Base-by-base conservation (phyloP, 2,888 invertebrate species). In the Tetanocera ferruginea region DNA sequence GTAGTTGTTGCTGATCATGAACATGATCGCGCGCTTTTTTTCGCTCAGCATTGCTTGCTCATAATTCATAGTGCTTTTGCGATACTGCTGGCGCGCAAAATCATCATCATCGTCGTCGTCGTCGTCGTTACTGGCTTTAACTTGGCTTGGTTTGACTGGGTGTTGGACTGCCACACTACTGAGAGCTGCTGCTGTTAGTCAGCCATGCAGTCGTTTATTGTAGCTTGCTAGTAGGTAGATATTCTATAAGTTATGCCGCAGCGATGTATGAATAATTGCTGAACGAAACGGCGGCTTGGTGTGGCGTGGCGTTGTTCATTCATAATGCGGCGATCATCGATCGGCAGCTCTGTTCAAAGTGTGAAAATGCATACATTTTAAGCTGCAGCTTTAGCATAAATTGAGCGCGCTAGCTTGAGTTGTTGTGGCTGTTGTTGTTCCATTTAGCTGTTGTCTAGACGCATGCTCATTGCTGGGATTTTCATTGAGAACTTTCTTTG, bases 241-340 rank as follows among this genome's bases (percentile, higher is more conserved):
- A n/a, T 25, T 25, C 69, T 49, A 25, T 69, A 43, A 69, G 23
- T 37, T 25, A 25, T 62, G 69, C 64, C 43, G 62, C 43, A 43
- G 69, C 51, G 49, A 51, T 74, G 74, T 74, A 43, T 74, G 74
- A 74, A 64, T 74, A 74, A 74, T 64, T 64, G 64, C 62, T 19
- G 19, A 72, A 37, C 43, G 57, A 57, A 72, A 70, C 23, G 37
- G 31, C 57, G 67, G 37, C 69, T 8, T 67, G 49, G 67, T n/a
- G 19, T 72, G 57, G 72, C 72, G 57, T 72, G 71, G 57, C 17
- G 25, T 23, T 70, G 62, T 73, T 66, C 74, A 74, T 66, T 74
- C 74, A 66, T 74, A 52, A 74, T 43, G 74, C 64, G 64, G 51
- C 52, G 51, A n/a, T 23, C 49, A 64, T 74, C 52, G 49, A 51